These are phyloP conservation scores for Hirtodrosophila trivittata DNA, from an alignment of 2,888 invertebrate genomes.

Conservation along the genomic window DNA sequence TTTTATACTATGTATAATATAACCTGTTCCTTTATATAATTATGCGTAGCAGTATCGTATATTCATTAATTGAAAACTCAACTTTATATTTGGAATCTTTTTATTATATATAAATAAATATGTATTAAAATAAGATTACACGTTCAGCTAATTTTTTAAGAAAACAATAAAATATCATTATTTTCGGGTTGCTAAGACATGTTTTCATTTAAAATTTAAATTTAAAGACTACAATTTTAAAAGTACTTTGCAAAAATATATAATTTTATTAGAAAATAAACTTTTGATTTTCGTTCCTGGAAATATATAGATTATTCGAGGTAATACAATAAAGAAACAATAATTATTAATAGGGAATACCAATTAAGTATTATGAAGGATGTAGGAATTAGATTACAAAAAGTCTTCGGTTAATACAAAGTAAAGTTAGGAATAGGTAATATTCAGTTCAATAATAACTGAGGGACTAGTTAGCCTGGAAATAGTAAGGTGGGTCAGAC, in stretches of 20 bases:
- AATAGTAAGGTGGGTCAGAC: slow-evolving; percentile 36
- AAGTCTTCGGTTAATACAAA: not conserved
- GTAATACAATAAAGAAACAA: too few relatives aligned
- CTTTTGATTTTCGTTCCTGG: too few relatives aligned
- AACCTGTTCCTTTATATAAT: too few relatives aligned
- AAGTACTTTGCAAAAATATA: not conserved
- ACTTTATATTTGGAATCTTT: too few relatives aligned
- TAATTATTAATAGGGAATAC: too few relatives aligned
- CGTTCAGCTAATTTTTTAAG: not conserved
- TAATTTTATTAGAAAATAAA: not conserved
- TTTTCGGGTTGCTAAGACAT: not conserved
- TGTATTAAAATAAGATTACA: not conserved
- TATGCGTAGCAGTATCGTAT: too few relatives aligned
- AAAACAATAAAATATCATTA: not conserved
- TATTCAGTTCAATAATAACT: not conserved
- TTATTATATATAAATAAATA: too few relatives aligned
- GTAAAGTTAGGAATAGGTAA: not conserved
- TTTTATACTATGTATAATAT: too few relatives aligned
- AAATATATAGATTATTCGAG: not conserved
- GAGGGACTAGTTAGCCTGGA: slow-evolving; percentile 37
- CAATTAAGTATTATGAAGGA: too few relatives aligned
- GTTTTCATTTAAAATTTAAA: not conserved
- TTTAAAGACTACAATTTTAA: not conserved
- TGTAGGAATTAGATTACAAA: not conserved
- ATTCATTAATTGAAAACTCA: too few relatives aligned